Evolutionary conservation across 2,113 vertebrate genomes (phyloP).

Genomic region (Atlantisia rogersi): DNA sequence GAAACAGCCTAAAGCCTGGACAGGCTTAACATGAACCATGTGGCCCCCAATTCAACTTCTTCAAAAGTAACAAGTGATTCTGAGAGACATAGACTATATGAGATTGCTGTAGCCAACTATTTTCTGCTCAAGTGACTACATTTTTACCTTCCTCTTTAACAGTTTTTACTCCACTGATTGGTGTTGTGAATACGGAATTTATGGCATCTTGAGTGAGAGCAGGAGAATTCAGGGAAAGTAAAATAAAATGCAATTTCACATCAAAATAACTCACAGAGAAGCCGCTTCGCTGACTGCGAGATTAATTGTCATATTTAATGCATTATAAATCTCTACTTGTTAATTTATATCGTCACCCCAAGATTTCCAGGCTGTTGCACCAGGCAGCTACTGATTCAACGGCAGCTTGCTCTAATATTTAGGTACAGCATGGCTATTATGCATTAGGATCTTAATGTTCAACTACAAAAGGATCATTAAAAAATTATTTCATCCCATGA

Average conservation of each 20-base stretch:
- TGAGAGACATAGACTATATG: background rate
- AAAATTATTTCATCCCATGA: constrained; percentile 23
- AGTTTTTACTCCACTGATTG: constrained; percentile 9
- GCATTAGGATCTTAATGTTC: constrained; percentile 32
- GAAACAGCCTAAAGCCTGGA: background rate
- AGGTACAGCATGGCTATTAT: background rate
- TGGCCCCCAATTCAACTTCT: background rate
- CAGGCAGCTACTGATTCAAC: constrained; percentile 9
- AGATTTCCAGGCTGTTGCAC: constrained; percentile 52
- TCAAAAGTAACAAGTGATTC: background rate
- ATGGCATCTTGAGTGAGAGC: background rate
- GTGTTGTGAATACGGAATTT: constrained; percentile 40
- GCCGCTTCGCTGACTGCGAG: constrained; percentile 27
- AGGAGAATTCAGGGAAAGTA: background rate
- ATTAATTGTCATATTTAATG: constrained; percentile 63
- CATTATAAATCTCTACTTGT: constrained; percentile 49
- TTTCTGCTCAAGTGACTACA: background rate
- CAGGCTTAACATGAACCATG: background rate
- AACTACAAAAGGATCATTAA: constrained; percentile 31
- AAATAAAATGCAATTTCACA: constrained; percentile 51
- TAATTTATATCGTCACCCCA: constrained; percentile 56
- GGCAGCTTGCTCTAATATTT: constrained; percentile 2
- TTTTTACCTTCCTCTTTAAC: background rate
- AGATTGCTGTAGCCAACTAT: background rate
- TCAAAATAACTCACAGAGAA: constrained; percentile 47